Percentiles rank a stretch among this genome's conserved stretches.
Conservation (phyloP, 2,113 vertebrate species). For the Onychorhynchus coronatus region DNA sequence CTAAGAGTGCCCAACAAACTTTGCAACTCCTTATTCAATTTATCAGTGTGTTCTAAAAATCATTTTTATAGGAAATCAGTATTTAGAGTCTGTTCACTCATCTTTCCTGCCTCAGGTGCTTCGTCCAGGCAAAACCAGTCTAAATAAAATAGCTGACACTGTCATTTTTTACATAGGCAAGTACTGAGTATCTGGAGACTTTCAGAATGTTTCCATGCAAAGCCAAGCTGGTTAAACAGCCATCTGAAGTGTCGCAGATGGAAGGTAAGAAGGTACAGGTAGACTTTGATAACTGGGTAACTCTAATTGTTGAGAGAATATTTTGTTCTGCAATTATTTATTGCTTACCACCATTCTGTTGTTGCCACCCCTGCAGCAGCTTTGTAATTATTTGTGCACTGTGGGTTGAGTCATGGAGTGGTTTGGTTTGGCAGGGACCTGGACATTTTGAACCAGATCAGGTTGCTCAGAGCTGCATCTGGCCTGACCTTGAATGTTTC, state of each 20-base stretch:
- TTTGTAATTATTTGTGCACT: background rate
- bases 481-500: background rate
- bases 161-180: background rate
- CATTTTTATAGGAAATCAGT: background rate
- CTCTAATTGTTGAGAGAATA: background rate
- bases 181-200: background rate
- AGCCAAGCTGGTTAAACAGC: background rate
- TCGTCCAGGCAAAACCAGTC: background rate
- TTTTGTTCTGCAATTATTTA: background rate
- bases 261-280: background rate
- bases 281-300: background rate
- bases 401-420: background rate
- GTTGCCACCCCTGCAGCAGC: background rate
- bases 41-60: background rate
- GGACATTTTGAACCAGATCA: background rate
- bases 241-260: accelerated
- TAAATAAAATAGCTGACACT: background rate
- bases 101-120: background rate
- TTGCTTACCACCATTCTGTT: background rate
- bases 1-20: background rate
- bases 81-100: background rate
- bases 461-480: background rate
- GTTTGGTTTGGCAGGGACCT: background rate
- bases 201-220: background rate
- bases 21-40: background rate